Percentiles rank a stretch among this genome's conserved stretches.
Evolutionary conservation across 2,113 vertebrate species (phyloP).

Genomic region (Theristicus caerulescens): DNA sequence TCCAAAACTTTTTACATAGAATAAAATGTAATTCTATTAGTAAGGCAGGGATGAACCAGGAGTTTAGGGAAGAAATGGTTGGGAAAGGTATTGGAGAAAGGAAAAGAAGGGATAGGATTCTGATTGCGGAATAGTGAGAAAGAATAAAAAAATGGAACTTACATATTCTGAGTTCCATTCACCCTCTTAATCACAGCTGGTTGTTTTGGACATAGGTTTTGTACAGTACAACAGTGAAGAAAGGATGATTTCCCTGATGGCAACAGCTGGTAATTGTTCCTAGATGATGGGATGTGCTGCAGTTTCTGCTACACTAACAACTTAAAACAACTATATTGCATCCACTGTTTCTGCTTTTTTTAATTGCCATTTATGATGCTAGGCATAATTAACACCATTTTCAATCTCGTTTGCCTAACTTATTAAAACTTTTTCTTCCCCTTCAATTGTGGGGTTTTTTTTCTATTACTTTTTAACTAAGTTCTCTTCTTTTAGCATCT

Average conservation of each 20-base stretch:
- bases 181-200: not conserved
- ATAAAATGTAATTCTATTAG: not conserved
- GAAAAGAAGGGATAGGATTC: not conserved
- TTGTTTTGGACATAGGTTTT: not conserved
- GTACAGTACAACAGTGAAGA: not conserved
- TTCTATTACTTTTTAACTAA: not conserved
- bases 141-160: not conserved
- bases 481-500: not conserved
- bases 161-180: not conserved
- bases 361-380: slow-evolving; percentile 25
- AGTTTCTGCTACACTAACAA: not conserved
- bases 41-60: not conserved
- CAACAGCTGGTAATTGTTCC: slow-evolving; percentile 31
- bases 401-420: not conserved
- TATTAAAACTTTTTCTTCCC: not conserved
- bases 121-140: not conserved
- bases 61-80: not conserved
- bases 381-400: slow-evolving; percentile 24
- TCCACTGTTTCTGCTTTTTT: not conserved
- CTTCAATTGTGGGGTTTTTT: not conserved
- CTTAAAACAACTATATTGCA: not conserved
- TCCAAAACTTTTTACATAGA: not conserved
- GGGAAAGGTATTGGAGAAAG: not conserved
- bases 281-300: not conserved
- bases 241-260: not conserved